These are phyloP conservation scores for Buceros bicornis DNA, from an alignment of 2,797 vertebrate species.

Conservation along the genomic window DNA sequence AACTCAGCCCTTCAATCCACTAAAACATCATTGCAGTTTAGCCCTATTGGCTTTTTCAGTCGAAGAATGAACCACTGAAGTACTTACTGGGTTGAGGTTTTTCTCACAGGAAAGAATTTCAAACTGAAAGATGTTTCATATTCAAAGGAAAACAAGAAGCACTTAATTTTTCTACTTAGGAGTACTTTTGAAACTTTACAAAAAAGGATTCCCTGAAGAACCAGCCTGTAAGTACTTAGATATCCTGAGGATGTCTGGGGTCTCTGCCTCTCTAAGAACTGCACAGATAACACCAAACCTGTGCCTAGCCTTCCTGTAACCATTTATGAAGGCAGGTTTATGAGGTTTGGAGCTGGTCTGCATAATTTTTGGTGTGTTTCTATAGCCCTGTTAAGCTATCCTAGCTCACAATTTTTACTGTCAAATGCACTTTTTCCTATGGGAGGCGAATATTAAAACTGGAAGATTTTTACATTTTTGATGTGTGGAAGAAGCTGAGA, in stretches of 20 bases:
- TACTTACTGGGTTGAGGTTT: neutral
- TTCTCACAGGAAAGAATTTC: conserved; percentile 22
- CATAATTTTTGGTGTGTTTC: neutral
- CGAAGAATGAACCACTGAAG: neutral
- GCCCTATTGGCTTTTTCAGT: neutral
- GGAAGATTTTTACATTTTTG: neutral
- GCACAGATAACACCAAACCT: neutral
- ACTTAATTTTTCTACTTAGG: conserved; percentile 10
- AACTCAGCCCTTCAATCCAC: neutral
- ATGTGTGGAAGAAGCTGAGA: neutral
- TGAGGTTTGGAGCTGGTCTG: neutral
- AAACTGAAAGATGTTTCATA: neutral
- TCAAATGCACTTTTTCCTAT: neutral
- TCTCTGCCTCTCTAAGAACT: neutral
- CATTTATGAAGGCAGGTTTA: neutral
- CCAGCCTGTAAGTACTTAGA: neutral
- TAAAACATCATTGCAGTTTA: neutral
- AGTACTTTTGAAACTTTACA: neutral
- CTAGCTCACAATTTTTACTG: neutral
- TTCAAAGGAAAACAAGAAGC: neutral
- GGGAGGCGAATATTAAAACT: neutral
- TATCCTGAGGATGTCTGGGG: neutral
- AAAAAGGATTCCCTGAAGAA: neutral
- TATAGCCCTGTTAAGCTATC: neutral
- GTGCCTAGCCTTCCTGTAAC: neutral